Base-by-base conservation (phyloP, 2,113 vertebrate species). In the Tauraco erythrolophus region DNA sequence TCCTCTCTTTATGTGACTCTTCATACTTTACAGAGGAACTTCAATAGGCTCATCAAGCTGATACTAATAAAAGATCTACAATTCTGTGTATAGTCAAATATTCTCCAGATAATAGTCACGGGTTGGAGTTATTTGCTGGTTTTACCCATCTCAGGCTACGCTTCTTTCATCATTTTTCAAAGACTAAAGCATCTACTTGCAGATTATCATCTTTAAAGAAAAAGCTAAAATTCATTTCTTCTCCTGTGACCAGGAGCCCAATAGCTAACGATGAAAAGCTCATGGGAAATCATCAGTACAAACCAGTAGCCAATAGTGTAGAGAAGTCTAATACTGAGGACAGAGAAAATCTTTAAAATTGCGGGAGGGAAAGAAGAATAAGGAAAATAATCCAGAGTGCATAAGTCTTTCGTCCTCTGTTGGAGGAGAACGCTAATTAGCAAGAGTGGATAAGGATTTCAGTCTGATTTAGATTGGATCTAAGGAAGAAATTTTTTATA, bases 41-140 rank as follows among this genome's bases (percentile, higher is more conserved):
- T 89, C 66, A 96, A 81, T 57, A 89, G 60, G 31, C 19, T 92
- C 33, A 89, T 92, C 65, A 93, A 70, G 82, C 46, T 69, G 66
- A 77, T 83, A 31, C 80, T 92, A 88, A 90, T 69, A 94, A 93
- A 88, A 95, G 88, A 46, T 53, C 50, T 51, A 53, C 70, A 72
- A 19, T 71, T 84, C 65, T 35, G 10, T 60, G 77, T 91, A 14
- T 16, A 93, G 78, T 54, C n/a, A 82, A 75, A 78, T 78, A 84
- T 56, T 87, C 74, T 56, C 43, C 87, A 89, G 53, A 88, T 69
- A 91, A 75, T 7, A 96, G 43, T 35, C 0, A 0, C 69, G 39
- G 70, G 71, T 54, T 94, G 68, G 53, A 92, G 37, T 77, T 83
- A 75, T 64, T 66, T 81, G 56, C 58, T 82, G 35, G 5, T 33